Evolutionary conservation across 1,140 invertebrate genomes (phyloP), one percentile per base, ranked within the genome.

Genomic region (Atta texana): DNA sequence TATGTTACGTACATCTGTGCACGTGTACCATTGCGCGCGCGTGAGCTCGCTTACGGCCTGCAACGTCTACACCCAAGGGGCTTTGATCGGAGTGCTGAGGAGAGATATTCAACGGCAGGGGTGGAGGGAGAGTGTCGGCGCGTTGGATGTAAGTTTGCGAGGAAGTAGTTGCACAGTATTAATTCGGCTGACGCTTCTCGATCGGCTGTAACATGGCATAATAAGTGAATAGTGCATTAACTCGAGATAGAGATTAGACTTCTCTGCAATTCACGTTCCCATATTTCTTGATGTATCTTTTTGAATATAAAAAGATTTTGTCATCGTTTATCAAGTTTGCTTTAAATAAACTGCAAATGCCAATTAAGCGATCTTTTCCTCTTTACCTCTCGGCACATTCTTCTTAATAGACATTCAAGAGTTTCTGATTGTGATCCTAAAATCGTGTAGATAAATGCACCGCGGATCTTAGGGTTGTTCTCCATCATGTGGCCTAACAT

Each of bases 11-110:
- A 44, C 0, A n/a, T 61, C 6, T n/a, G 44, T 68, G 49, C n/a
- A 59, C 10, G 69, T 39, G 57, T 34, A 34, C 49, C 61, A n/a
- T 74, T 69, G 61, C 34, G 87, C 44, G 53, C 64, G 77, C 78
- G 64, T 64, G 72, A 12, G 31, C 71, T 69, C 39, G 89, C 86
- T 77, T 66, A 28, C 71, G 78, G 82, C 66, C 87, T 88, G 88
- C 82, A 90, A 69, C 87, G 61, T 89, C 90, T 90, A 89, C 71
- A 81, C 80, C 88, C 74, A 44, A 85, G 81, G 91, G 87, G 87
- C 91, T 93, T 93, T 92, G 89, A 92, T 92, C 91, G 85, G 80
- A 87, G 87, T 80, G 90, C 87, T 57, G 75, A 88, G 89, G 64
- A 85, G 84, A 28, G 28, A 75, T 84, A 75, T 75, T 57, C 80